phyloP scores from a whole-genome alignment of 2,113 vertebrate genomes.

The Heterochromis multidens region DNA sequence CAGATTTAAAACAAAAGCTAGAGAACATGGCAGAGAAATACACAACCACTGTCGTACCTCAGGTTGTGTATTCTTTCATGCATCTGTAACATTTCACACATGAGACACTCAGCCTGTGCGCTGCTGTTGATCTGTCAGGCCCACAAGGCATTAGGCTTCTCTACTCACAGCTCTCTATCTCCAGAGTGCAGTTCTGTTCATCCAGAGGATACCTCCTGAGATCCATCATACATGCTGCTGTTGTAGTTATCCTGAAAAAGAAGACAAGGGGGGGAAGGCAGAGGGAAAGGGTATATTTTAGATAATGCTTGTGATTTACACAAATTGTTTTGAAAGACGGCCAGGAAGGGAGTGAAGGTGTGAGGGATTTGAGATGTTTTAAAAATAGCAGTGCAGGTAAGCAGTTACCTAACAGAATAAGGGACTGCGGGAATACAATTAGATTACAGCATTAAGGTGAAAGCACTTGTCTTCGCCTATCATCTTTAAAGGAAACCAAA shows the following conservation, averaged over 20 bases:
- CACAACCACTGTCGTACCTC: neutral
- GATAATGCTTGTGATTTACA: neutral
- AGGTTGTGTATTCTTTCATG: neutral
- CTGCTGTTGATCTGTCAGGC: neutral
- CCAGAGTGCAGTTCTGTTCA: conserved; percentile 93
- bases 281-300: neutral
- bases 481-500: conserved; percentile 20
- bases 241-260: conserved; percentile 87
- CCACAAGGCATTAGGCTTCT: neutral
- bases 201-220: conserved; percentile 90
- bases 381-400: neutral
- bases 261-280: conserved; percentile 7
- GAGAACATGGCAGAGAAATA: neutral
- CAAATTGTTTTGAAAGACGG: neutral
- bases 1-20: neutral
- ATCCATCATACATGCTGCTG: conserved; percentile 96
- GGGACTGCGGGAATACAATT: neutral
- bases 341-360: neutral
- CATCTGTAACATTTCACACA: neutral
- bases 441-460: neutral
- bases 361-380: neutral
- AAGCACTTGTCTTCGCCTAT: neutral
- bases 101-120: neutral
- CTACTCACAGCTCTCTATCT: conserved; percentile 96
- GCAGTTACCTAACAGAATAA: neutral